These are phyloP conservation scores for Morpho helenor DNA, from an alignment of 2,888 invertebrate species.

Conservation along the genomic window DNA sequence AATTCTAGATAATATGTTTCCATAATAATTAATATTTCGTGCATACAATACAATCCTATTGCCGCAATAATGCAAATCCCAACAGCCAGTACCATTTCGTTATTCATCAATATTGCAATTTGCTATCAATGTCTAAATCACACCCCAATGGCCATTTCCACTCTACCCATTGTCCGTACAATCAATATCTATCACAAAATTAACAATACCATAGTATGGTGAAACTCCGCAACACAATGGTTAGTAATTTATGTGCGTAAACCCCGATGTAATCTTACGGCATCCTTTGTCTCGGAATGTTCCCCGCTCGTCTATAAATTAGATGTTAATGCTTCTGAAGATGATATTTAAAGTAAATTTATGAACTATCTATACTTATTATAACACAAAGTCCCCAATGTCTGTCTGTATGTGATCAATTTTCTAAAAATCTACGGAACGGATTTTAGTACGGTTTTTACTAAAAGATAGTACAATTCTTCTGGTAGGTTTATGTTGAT, in stretches of 20 bases:
- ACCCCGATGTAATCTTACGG: conserved; percentile 42
- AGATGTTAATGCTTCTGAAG: conserved; percentile 14
- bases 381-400: too few relatives aligned
- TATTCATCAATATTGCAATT: conserved; percentile 14
- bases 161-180: conserved; percentile 19
- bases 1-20: too few relatives aligned
- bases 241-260: conserved; percentile 33
- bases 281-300: conserved; percentile 8
- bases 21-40: too few relatives aligned
- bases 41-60: neutral
- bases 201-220: conserved; percentile 21
- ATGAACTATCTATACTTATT: too few relatives aligned
- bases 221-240: conserved; percentile 23
- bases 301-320: conserved; percentile 20
- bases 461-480: too few relatives aligned
- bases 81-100: conserved; percentile 4
- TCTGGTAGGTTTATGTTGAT: too few relatives aligned
- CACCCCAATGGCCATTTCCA: conserved; percentile 16
- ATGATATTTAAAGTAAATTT: too few relatives aligned
- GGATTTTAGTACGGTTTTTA: too few relatives aligned
- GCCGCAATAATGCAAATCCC: conserved; percentile 7
- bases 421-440: too few relatives aligned
- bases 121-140: conserved; percentile 13
- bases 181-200: conserved; percentile 23
- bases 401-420: too few relatives aligned